phyloP scores from a whole-genome alignment of 2,888 invertebrate genomes.

The Pteria penguin region DNA sequence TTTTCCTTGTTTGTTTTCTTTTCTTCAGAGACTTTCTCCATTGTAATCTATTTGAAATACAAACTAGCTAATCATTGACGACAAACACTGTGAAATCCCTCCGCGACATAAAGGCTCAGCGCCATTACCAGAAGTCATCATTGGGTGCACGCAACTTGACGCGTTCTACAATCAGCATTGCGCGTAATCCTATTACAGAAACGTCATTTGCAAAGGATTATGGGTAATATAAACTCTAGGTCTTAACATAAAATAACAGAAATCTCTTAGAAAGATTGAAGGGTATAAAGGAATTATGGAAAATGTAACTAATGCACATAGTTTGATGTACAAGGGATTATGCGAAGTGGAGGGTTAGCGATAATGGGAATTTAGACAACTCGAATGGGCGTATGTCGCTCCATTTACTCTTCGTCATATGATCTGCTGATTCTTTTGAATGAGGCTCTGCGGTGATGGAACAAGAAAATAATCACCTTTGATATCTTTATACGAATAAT shows the following conservation, averaged over 20 bases:
- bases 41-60: constrained; percentile 33
- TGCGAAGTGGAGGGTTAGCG: background rate
- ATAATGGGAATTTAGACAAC: background rate
- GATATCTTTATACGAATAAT: no score
- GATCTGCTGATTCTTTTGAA: no score
- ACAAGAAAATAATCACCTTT: no score
- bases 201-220: constrained; percentile 4
- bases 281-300: background rate
- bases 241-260: background rate
- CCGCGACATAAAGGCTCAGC: constrained; percentile 16
- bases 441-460: no score
- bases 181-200: background rate
- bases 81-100: constrained; percentile 40
- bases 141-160: constrained; percentile 4
- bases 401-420: no score
- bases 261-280: background rate
- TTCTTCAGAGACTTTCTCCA: constrained; percentile 22
- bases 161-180: background rate
- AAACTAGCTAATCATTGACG: constrained; percentile 31
- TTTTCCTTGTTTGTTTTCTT: constrained; percentile 31
- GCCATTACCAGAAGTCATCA: background rate
- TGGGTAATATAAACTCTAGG: background rate
- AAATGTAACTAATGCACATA: background rate
- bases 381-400: no score
- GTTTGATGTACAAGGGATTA: background rate